These are phyloP conservation scores for Phodopus roborovskii DNA, from an alignment of 2,113 vertebrate genomes.

Conservation along the genomic window DNA sequence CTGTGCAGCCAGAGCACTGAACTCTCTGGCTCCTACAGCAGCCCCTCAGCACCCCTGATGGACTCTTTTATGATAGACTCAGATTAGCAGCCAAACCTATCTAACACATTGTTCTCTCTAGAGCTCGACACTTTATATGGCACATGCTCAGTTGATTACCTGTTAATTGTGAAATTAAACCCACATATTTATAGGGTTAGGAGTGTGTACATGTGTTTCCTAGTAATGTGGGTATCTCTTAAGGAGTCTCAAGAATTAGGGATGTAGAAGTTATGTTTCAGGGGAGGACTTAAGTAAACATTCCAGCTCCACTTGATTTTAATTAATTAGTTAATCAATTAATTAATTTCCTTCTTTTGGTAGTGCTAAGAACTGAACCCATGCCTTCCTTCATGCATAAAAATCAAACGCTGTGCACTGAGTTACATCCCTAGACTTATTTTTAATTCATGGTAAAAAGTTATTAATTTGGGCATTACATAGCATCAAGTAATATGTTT, in stretches of 20 bases:
- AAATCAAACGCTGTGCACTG: not conserved
- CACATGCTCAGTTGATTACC: not conserved
- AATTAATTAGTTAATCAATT: not conserved
- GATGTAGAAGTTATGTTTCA: not conserved
- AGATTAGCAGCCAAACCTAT: not conserved
- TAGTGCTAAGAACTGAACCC: not conserved
- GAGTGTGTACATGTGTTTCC: not conserved
- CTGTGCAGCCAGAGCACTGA: not conserved
- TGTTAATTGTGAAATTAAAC: not conserved
- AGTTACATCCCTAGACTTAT: not conserved
- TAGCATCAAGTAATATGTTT: not conserved
- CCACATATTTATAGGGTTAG: not conserved
- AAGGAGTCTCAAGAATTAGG: conserved; percentile 7
- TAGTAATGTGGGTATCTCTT: not conserved
- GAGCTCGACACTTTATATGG: not conserved
- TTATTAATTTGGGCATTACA: not conserved
- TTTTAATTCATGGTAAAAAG: not conserved
- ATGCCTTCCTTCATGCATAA: not conserved
- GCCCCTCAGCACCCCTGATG: not conserved
- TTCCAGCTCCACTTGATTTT: not conserved
- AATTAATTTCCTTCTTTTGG: not conserved
- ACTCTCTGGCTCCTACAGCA: not conserved
- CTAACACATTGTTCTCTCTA: not conserved
- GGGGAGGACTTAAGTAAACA: not conserved
- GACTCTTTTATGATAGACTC: not conserved